Conservation (phyloP, 2,113 vertebrate species). For the Egretta garzetta region DNA sequence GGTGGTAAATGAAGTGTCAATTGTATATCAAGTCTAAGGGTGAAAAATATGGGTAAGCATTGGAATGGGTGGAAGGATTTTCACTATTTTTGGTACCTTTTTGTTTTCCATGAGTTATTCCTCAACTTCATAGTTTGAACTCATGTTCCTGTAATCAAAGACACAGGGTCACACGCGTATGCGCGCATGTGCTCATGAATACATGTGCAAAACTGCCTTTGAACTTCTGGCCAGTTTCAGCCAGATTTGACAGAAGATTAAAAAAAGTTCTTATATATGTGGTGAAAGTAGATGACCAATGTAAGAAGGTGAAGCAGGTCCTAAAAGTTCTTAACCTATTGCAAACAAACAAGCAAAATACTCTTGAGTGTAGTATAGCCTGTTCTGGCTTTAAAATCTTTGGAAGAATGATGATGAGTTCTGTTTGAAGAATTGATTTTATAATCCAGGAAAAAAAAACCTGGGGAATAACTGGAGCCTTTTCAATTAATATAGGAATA, state of each 20-base stretch:
- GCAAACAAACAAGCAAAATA: neutral
- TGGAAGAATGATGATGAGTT: neutral
- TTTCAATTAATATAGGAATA: neutral
- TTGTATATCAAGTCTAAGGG: neutral
- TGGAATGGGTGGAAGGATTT: neutral
- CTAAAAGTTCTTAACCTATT: neutral
- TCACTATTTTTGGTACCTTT: rapidly evolving
- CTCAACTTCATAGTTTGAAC: neutral
- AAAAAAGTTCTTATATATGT: neutral
- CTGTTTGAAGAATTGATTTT: neutral
- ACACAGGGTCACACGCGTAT: neutral
- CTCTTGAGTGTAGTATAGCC: neutral
- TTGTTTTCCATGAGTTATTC: neutral
- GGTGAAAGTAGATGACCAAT: neutral
- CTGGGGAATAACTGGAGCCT: neutral
- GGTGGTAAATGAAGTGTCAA: neutral
- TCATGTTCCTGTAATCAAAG: neutral
- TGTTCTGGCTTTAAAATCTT: neutral
- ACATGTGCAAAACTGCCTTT: neutral
- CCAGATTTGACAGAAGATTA: neutral
- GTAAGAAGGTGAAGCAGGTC: neutral
- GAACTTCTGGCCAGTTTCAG: neutral
- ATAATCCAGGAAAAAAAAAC: neutral
- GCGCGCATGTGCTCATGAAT: rapidly evolving
- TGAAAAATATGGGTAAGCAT: neutral